Conservation (phyloP, 2,888 invertebrate species). For the Conus canariensis region DNA sequence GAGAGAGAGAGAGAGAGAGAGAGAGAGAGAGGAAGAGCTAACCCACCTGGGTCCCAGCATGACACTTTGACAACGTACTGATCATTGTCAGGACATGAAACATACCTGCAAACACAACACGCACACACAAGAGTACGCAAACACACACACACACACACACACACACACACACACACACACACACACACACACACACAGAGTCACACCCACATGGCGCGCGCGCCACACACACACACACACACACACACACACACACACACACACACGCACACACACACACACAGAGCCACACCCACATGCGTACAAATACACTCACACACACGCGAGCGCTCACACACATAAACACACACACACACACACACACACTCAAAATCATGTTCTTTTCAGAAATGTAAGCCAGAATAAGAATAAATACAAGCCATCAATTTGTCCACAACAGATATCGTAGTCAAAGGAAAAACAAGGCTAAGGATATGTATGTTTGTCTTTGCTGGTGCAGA, state of each 20-base stretch:
- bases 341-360: conserved; percentile 1
- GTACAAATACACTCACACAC: not conserved
- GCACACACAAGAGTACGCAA: not conserved
- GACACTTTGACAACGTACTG: conserved; percentile 45
- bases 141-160: not conserved
- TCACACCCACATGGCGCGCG: not conserved
- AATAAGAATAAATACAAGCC: not conserved
- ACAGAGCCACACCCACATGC: not conserved
- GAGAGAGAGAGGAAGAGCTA: not conserved
- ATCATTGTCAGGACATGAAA: conserved; percentile 34
- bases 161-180: conserved; percentile 14
- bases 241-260: not conserved
- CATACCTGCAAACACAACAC: conserved; percentile 28
- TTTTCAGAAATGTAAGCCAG: not conserved
- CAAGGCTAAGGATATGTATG: too few relatives aligned
- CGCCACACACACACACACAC: not conserved
- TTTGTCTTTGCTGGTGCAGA: too few relatives aligned
- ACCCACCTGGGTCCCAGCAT: conserved; percentile 50
- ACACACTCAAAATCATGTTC: not conserved
- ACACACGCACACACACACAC: not conserved
- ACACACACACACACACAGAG: not conserved
- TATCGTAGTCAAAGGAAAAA: too few relatives aligned
- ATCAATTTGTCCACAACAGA: not conserved
- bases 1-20: conserved; percentile 30
- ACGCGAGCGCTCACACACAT: too few relatives aligned